Base-by-base conservation (phyloP, 2,888 invertebrate species). In the Andrena praecox region DNA sequence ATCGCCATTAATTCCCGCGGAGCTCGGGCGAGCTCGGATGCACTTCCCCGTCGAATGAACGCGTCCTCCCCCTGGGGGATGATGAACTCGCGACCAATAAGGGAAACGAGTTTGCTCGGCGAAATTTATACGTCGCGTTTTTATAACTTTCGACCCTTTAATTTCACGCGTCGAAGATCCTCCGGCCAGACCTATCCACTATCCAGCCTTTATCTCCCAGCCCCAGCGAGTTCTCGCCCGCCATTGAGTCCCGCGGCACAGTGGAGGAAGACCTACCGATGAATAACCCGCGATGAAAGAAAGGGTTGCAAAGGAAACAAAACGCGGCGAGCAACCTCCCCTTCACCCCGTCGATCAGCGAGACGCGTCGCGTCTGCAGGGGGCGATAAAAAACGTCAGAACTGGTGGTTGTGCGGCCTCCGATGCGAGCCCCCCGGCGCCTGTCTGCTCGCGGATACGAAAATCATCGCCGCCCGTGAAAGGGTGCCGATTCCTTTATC, bases 91-190 rank as follows among this genome's bases (percentile, higher is more conserved):
- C 52, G 24, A 12, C 42, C 24, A 56, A 56, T 31, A 42, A 56
- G 48, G 31, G 24, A 68, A 60, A 67, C 33, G 52, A 48, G 7
- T 10, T 33, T 24, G 48, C 42, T 60, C 29, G 67, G 20, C 35
- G 35, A 67, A 82, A 82, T 71, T 70, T 82, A 52, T 48, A 67
- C 29, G 27, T 54, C 73, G 56, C 71, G 76, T 83, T 85, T 82
- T 85, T 72, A 72, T 66, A 72, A 82, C 69, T 79, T 77, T 63
- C 72, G 72, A 48, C 72, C 71, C 80, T 85, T 87, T 87, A 85
- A 85, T 87, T 78, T 85, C 79, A 73, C 73, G 70, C 81, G 69
- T 87, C 79, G 81, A 77, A 79, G 79, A 69, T 74, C 42, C 42
- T 77, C 42, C 50, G 66, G n/a, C n/a, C 60, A 67, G 62, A 52